These are phyloP conservation scores for Troilus luridus DNA, from an alignment of 2,888 invertebrate genomes.

Conservation along the genomic window DNA sequence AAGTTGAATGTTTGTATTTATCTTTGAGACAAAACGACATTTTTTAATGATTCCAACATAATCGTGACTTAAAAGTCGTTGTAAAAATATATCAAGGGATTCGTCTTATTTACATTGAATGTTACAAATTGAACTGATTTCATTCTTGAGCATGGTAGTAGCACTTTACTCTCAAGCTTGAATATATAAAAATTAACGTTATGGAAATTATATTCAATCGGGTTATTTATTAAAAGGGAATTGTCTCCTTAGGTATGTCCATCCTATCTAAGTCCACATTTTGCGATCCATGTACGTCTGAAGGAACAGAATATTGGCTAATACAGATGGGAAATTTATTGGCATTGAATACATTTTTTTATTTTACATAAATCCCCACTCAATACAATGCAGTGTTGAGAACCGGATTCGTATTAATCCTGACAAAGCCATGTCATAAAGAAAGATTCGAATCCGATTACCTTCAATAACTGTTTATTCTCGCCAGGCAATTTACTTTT, in stretches of 20 bases:
- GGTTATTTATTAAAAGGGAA: neutral
- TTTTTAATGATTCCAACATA: too few relatives aligned
- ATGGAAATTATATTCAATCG: too few relatives aligned
- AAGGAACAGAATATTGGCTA: neutral
- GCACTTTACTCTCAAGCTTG: neutral
- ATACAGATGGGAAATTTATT: neutral
- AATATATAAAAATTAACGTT: neutral
- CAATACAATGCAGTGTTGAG: constrained; percentile 10
- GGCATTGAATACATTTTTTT: neutral
- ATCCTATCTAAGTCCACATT: neutral
- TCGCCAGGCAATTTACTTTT: neutral
- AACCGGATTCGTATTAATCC: constrained; percentile 11
- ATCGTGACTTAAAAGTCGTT: too few relatives aligned
- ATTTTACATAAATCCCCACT: neutral
- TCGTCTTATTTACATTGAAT: too few relatives aligned
- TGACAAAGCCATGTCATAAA: neutral
- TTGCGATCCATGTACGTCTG: neutral
- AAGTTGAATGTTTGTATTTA: too few relatives aligned
- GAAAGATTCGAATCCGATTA: neutral
- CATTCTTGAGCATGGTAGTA: too few relatives aligned
- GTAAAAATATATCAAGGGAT: too few relatives aligned
- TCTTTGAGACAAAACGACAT: too few relatives aligned
- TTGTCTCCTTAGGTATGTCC: neutral
- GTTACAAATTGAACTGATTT: too few relatives aligned
- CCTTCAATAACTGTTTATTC: neutral